Percentiles rank a stretch among this genome's conserved stretches.
Conservation (phyloP, 2,113 vertebrate species). For the Brachyhypopomus occidentalis region DNA sequence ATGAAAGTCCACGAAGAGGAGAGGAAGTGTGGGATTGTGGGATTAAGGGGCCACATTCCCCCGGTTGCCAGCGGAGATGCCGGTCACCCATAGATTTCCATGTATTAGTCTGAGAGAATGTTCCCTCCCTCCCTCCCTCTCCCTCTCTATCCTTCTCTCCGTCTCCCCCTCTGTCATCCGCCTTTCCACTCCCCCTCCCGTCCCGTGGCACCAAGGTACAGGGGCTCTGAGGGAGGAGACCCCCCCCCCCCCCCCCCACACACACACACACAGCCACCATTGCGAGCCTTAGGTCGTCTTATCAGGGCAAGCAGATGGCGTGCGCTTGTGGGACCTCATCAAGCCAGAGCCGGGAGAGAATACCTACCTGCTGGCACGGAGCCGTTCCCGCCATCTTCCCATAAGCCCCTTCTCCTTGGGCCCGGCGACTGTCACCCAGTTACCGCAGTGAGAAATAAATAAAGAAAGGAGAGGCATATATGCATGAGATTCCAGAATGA, state of each 20-base stretch:
- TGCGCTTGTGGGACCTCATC: conserved; percentile 75
- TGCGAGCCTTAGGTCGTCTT: conserved; percentile 67
- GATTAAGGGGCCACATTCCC: conserved; percentile 44
- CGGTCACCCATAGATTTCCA: conserved; percentile 60
- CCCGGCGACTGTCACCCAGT: conserved; percentile 66
- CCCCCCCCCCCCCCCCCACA: background rate
- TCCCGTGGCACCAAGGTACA: no score
- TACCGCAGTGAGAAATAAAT: conserved; percentile 55
- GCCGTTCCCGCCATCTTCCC: conserved; percentile 62
- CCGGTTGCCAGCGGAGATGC: conserved; percentile 31
- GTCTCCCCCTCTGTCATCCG: conserved; percentile 53
- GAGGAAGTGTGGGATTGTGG: conserved; percentile 51
- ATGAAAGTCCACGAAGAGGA: conserved; percentile 47
- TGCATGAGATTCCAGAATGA: background rate
- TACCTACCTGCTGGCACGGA: conserved; percentile 69
- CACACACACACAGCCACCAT: background rate
- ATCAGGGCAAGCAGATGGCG: conserved; percentile 75
- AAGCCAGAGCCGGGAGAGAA: conserved; percentile 63
- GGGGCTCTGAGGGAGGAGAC: no score
- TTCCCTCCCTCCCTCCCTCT: background rate
- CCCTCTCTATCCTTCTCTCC: background rate
- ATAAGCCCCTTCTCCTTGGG: conserved; percentile 40
- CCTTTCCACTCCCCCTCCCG: conserved; percentile 5
- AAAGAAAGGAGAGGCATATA: conserved; percentile 32
- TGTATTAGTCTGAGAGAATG: conserved; percentile 61